Base-by-base conservation (phyloP, 2,113 vertebrate species). In the Helogale parvula region DNA sequence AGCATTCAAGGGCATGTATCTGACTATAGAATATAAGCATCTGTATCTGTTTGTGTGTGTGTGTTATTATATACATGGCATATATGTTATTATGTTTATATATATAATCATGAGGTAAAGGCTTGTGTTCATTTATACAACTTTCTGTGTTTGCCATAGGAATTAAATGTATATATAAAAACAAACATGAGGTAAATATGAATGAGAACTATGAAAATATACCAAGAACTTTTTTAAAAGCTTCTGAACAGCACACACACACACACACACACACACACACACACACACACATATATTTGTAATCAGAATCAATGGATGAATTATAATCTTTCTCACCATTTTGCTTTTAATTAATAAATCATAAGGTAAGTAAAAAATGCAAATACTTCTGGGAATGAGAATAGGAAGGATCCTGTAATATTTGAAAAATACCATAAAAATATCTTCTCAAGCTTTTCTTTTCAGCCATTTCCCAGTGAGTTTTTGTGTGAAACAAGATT, bases 151-250 rank as follows among this genome's bases (percentile, higher is more conserved):
- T 90, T 96, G 38, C 16, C 19, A 69, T 69, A 5, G 25, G 45
- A 66, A 74, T 91, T 68, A 91, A 80, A 80, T 69, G 17, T 91
- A 50, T 69, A 29, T 68, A 31, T 0, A 88, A 15, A 27, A 85
- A 66, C 8, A 83, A 31, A 86, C 23, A 81, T 87, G 5, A 84
- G n/a, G 5, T 52, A 92, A 86, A 50, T 94, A 76, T 57, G 15
- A 92, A 86, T 63, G 54, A 66, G 2, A 93, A 69, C 19, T 68
- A 88, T 87, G 63, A 96, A 93, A 79, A 84, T 63, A 87, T 10
- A 1, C 23, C 15, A 47, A n/a, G 15, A 11, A 87, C 16, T 69
- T 52, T 69, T 68, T 97, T 93, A 69, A 31, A 87, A 80, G 19
- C 25, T 12, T 79, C 19, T 41, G n/a, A 94, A 52, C 82, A 90